Conservation (phyloP, 2,888 invertebrate genomes). For the Cheilosia grossa region DNA sequence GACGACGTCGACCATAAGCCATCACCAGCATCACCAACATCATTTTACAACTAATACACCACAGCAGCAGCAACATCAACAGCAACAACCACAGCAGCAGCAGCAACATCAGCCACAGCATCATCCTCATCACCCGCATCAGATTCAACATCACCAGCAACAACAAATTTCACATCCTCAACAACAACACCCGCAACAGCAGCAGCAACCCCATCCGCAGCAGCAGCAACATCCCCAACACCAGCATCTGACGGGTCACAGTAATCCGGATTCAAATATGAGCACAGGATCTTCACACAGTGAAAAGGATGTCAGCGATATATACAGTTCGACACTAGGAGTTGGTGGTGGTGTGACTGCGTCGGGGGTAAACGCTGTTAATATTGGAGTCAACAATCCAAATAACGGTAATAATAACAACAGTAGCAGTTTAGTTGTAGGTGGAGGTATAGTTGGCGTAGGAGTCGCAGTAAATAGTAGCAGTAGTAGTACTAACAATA, state of each 20-base stretch:
- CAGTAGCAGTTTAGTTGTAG: slow-evolving; percentile 86
- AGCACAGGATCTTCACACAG: slow-evolving; percentile 98
- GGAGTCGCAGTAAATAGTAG: slow-evolving; percentile 77
- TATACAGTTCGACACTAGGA: slow-evolving; percentile 75
- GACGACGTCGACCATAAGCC: slow-evolving; percentile 86
- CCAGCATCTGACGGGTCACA: slow-evolving; percentile 79
- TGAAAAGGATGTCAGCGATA: slow-evolving; percentile 90
- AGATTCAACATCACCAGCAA: slow-evolving; percentile 73
- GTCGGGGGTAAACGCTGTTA: slow-evolving; percentile 59
- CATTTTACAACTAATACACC: slow-evolving; percentile 78
- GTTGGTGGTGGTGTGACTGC: slow-evolving; percentile 76
- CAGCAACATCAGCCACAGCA: slow-evolving; percentile 74
- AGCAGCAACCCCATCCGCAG: slow-evolving; percentile 71
- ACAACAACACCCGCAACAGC: slow-evolving; percentile 71
- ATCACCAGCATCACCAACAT: slow-evolving; percentile 82
- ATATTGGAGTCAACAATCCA: slow-evolving; percentile 73
- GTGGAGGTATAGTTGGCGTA: slow-evolving; percentile 83
- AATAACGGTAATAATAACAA: slow-evolving; percentile 78
- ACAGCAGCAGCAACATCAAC: slow-evolving; percentile 78
- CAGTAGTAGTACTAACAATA: slow-evolving; percentile 79
- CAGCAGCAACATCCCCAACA: slow-evolving; percentile 86
- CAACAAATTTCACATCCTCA: slow-evolving; percentile 67
- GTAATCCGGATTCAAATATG: slow-evolving; percentile 98
- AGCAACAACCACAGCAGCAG: slow-evolving; percentile 77
- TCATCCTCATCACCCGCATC: slow-evolving; percentile 76